Evolutionary conservation across 2,888 invertebrate species (phyloP), one percentile per base, ranked within the genome.

Genomic region (Lathronympha strigana): DNA sequence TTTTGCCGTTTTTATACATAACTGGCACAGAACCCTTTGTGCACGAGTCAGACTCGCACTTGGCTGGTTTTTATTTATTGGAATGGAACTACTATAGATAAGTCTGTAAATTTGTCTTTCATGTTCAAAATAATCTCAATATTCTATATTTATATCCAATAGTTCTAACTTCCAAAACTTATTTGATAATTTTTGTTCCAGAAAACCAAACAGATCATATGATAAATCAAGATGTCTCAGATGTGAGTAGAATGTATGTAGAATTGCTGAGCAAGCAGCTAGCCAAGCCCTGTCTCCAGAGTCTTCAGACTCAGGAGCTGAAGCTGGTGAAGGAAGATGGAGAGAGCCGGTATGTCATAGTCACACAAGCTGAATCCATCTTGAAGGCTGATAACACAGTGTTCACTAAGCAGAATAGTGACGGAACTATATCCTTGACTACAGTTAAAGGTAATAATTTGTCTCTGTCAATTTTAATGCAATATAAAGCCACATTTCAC

Each of bases 351-450:
- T 91, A 86, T 70, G 77, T 90, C 51, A 81, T 90, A 49, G 72
- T 90, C 19, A 76, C 82, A 0, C 76, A 82, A 31, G 81, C 83
- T 1, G 76, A 77, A 4, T 54, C 75, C 0, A 71, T 76, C 19
- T 58, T 84, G 19, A 78, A 73, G 68, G 69, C 69, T 4, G 71
- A 69, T 8, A 75, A 74, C 47, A 73, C 84, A 40, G 77, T 90
- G 43, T 83, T 91, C 4, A 87, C 88, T 0, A 90, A 86, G 71
- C 89, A 90, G 71, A 88, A 89, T 66, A 79, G 81, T 73, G 89
- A 91, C 82, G 91, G 90, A 1, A 89, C 90, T 69, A 85, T 92
- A 71, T 88, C 89, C 21, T 73, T 90, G 64, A 87, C 86, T 38
- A 78, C 85, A 58, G 71, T 84, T 0, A 79, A 83, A 78, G 89